A percentile compares a stretch with the other conserved stretches of the same genome.
Evolutionary conservation across 2,888 invertebrate species (phyloP).

Genomic region (Danaus chrysippus): DNA sequence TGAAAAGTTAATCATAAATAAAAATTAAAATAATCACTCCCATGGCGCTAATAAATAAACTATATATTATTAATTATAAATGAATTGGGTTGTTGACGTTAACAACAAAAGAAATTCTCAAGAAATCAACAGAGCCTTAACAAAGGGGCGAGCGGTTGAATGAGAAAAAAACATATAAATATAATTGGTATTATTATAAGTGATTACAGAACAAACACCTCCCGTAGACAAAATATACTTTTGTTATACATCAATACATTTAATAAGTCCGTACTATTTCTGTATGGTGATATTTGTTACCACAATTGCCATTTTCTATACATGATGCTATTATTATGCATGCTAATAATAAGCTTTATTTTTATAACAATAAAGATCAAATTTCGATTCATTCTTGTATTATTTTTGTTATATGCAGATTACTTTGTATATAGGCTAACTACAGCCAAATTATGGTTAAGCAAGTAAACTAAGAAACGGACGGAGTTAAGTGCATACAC

Average conservation of each 20-base stretch:
- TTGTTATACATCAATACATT: conserved; percentile 27
- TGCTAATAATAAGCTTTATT: no score
- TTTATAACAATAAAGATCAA: no score
- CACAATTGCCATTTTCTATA: no score
- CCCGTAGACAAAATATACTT: conserved; percentile 48
- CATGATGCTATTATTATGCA: no score
- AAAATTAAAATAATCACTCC: conserved; percentile 5
- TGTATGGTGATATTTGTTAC: conserved; percentile 34
- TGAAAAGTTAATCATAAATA: neutral
- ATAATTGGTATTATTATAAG: conserved; percentile 73
- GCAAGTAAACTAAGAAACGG: no score
- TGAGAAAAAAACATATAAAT: conserved; percentile 68
- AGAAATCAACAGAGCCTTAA: conserved; percentile 60
- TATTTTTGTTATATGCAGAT: no score
- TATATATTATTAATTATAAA: conserved; percentile 18
- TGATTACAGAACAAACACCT: conserved; percentile 70
- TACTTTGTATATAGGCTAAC: no score
- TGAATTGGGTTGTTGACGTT: conserved; percentile 34
- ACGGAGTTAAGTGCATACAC: no score
- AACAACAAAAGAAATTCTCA: conserved; percentile 57
- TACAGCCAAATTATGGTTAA: no score
- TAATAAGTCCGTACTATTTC: conserved; percentile 39
- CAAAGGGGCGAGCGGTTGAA: conserved; percentile 50
- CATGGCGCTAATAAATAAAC: conserved; percentile 17
- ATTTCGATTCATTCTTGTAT: no score